Conservation (phyloP, 2,888 invertebrate species). For the Sinodicranocentrus sp. region DNA sequence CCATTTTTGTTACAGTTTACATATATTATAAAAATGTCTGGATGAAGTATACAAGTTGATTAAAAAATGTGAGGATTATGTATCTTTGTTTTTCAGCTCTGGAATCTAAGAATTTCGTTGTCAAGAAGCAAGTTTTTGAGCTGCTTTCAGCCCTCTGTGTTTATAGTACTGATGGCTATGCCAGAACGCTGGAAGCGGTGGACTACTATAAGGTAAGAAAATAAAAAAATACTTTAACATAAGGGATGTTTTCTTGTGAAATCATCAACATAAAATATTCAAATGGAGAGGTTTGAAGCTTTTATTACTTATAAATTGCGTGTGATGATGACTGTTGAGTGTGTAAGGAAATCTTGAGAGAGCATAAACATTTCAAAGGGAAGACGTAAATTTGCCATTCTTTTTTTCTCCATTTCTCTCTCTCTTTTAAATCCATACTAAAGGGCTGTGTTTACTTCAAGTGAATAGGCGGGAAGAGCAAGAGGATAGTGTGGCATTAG, state of each 20-base stretch:
- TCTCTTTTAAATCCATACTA: too few relatives aligned
- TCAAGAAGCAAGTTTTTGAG: slow-evolving; percentile 98
- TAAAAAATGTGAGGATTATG: neutral
- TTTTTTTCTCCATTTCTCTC: too few relatives aligned
- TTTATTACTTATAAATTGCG: slow-evolving; percentile 20
- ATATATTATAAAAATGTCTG: too few relatives aligned
- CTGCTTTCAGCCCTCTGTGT: slow-evolving; percentile 95
- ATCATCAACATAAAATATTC: slow-evolving; percentile 15
- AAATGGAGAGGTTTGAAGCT: slow-evolving; percentile 11
- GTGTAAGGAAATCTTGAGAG: slow-evolving; percentile 2
- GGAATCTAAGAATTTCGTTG: slow-evolving; percentile 92
- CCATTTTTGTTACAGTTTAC: too few relatives aligned
- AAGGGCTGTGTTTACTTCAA: too few relatives aligned
- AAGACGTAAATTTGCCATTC: neutral
- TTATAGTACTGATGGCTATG: slow-evolving; percentile 93
- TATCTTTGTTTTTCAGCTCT: slow-evolving; percentile 83
- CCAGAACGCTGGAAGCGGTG: slow-evolving; percentile 91
- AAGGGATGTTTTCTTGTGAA: neutral
- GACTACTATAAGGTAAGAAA: slow-evolving; percentile 92
- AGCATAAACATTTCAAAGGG: slow-evolving; percentile 27
- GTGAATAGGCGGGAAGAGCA: too few relatives aligned
- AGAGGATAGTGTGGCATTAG: too few relatives aligned
- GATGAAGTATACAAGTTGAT: too few relatives aligned
- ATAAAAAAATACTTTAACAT: neutral
- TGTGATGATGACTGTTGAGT: neutral